Base-by-base conservation (phyloP, 2,797 vertebrate species). In the Bufotes viridis region DNA sequence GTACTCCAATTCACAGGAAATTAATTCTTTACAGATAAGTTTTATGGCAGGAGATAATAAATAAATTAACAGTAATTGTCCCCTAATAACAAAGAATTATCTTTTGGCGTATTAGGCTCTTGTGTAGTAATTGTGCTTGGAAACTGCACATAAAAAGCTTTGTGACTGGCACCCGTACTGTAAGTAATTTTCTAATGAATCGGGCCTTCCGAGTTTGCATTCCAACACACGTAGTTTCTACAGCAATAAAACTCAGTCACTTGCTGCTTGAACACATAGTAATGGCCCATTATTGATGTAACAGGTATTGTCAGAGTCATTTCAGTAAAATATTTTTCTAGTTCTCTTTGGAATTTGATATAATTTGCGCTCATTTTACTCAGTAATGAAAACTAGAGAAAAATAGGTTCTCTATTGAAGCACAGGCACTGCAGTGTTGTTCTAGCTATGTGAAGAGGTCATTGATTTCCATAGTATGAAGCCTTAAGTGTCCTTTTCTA, bases 131-230 rank as follows among this genome's bases (percentile, higher is more conserved):
- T 78, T 90, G 76, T 49, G 4, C 1, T 0, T 4, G 65, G 0
- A 78, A 42, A 24, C 86, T 90, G 87, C 87, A 78, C 34, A 82
- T 22, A 88, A 51, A 86, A 22, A 87, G 57, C 13, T 69, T 83
- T 89, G 80, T 72, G 78, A 80, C 91, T 76, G 81, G 26, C 60
- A 89, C 0, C 0, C 78, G 5, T n/a, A 17, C 12, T 82, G 55
- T 69, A 24, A 20, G 8, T 87, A 91, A 91, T 85, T 90, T 63
- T 84, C 91, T 90, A 89, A 80, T 29, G 17, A 70, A 78, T n/a
- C 1, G 29, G n/a, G 57, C 7, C 17, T 88, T 84, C 53, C 67
- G 7, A 65, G 24, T 90, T 89, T 89, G 88, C 80, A 83, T 87
- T 89, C 83, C 81, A 85, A 83, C 2, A 82, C 17, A 15, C 26